Percentiles rank a stretch among this genome's conserved stretches.
Conservation (phyloP, 2,797 vertebrate species). For the Smutsia temminckii region DNA sequence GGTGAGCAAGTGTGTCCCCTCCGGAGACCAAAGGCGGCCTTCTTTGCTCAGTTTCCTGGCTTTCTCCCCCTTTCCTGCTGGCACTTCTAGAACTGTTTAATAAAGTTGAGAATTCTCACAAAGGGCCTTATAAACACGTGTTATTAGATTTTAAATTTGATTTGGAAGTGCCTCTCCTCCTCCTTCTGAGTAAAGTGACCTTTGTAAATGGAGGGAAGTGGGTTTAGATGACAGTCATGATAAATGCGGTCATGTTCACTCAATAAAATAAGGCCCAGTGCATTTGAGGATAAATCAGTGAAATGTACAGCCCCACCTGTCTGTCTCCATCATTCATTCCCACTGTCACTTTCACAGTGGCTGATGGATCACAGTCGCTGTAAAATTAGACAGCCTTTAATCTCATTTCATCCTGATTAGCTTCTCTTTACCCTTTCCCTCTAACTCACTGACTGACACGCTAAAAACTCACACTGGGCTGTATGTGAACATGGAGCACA, state of each 20-base stretch:
- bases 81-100: constrained; percentile 71
- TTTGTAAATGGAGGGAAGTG: constrained; percentile 97
- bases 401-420: constrained; percentile 99
- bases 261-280: constrained; percentile 93
- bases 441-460: constrained; percentile 96
- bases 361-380: constrained; percentile 99
- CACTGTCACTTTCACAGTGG: constrained; percentile 97
- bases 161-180: constrained; percentile 88
- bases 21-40: constrained; percentile 55
- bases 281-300: constrained; percentile 97
- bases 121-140: constrained; percentile 84
- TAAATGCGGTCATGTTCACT: constrained; percentile 95
- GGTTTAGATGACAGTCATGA: constrained; percentile 99
- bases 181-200: constrained; percentile 90
- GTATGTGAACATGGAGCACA: constrained; percentile 82
- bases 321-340: constrained; percentile 99
- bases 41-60: constrained; percentile 58
- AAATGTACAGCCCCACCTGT: constrained; percentile 99
- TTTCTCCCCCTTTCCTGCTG: constrained; percentile 65
- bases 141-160: constrained; percentile 87
- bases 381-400: constrained; percentile 99
- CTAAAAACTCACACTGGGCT: constrained; percentile 89
- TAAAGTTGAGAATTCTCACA: constrained; percentile 83
- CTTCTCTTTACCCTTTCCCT: constrained; percentile 99
- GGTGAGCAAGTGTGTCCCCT: neutral